phyloP scores from a whole-genome alignment of 1,140 invertebrate genomes.

The Panulirus ornatus region DNA sequence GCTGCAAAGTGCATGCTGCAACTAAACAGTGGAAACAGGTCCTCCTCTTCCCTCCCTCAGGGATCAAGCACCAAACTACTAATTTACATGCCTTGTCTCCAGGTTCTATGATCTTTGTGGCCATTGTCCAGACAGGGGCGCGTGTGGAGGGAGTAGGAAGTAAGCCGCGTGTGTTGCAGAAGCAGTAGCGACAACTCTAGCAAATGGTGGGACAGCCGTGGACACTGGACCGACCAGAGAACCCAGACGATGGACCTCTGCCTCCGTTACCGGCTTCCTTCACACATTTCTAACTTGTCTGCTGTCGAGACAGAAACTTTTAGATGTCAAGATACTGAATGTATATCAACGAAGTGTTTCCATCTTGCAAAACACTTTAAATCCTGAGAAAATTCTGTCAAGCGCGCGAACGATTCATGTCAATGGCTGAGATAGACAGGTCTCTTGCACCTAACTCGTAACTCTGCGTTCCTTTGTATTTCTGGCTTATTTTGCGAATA shows the following conservation, averaged over 20 bases:
- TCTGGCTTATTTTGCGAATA: background rate
- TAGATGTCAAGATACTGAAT: background rate
- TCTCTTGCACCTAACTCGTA: background rate
- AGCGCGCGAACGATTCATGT: constrained; percentile 3
- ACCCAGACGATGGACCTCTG: background rate
- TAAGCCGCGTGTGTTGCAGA: background rate
- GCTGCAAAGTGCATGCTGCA: background rate
- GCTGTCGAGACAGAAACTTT: background rate
- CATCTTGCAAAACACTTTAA: background rate
- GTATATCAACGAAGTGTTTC: background rate
- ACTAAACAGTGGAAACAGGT: too few relatives aligned
- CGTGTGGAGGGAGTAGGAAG: background rate
- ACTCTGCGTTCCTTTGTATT: background rate
- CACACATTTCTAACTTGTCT: background rate
- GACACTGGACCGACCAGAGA: background rate
- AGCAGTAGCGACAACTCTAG: constrained; percentile 3
- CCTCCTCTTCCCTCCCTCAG: too few relatives aligned
- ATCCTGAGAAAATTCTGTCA: background rate
- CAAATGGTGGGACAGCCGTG: constrained; percentile 8
- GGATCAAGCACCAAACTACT: background rate
- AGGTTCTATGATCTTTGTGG: background rate
- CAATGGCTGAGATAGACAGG: constrained; percentile 48
- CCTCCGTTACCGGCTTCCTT: background rate
- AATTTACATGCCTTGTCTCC: background rate
- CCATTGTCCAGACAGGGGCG: background rate